A percentile compares a stretch with the other conserved stretches of the same genome.
Evolutionary conservation across 2,797 vertebrate genomes (phyloP).

Genomic region (Zalophus californianus): DNA sequence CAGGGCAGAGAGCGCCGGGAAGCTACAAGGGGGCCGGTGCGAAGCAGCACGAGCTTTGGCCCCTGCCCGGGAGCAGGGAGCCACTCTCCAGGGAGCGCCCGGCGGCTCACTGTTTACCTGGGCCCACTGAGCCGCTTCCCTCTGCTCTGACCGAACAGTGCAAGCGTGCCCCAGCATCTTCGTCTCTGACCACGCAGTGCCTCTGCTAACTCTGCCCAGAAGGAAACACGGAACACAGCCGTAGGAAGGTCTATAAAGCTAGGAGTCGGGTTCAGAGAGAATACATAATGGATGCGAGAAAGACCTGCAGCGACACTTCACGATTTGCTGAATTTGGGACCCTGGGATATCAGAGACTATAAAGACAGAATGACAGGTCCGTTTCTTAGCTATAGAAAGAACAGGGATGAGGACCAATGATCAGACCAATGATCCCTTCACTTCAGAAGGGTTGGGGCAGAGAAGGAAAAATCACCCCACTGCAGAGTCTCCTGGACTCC

Average conservation of each 20-base stretch:
- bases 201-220: not conserved
- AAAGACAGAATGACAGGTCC: not conserved
- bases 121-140: not conserved
- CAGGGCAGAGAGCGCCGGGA: conserved; percentile 40
- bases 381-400: conserved; percentile 54
- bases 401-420: not conserved
- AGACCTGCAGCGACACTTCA: not conserved
- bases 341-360: conserved; percentile 5
- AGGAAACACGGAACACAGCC: conserved; percentile 2
- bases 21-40: not conserved
- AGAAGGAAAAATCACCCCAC: conserved; percentile 29
- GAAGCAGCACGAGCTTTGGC: conserved; percentile 43
- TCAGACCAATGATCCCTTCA: not conserved
- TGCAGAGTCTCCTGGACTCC: not conserved
- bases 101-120: conserved; percentile 61
- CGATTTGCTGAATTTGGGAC: conserved; percentile 46
- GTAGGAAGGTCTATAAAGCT: conserved; percentile 24
- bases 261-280: conserved; percentile 38
- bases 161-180: accelerated
- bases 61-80: conserved; percentile 25
- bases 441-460: not conserved
- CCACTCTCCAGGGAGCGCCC: not conserved
- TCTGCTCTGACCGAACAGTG: conserved; percentile 29
- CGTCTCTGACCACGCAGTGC: no score
- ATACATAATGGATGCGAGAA: conserved; percentile 31